These are phyloP conservation scores for Harpagus bidentatus DNA, from an alignment of 2,113 vertebrate species.

Conservation along the genomic window DNA sequence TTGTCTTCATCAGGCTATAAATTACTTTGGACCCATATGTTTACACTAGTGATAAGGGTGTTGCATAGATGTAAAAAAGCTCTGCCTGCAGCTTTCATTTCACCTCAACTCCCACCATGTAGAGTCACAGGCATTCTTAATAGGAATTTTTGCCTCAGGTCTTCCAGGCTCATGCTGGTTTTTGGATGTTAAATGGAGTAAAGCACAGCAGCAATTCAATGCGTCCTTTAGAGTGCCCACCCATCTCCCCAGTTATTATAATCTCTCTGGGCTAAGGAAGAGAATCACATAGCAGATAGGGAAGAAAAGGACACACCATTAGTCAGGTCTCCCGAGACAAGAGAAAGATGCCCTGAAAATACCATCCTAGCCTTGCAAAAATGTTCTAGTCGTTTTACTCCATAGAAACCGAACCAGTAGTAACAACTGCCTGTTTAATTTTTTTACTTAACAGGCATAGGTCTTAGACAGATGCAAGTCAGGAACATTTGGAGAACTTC, in stretches of 20 bases:
- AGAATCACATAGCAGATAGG: background rate
- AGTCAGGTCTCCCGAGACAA: background rate
- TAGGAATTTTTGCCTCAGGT: background rate
- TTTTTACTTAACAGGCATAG: background rate
- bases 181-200: background rate
- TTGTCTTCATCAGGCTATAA: background rate
- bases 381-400: background rate
- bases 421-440: background rate
- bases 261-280: background rate
- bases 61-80: background rate
- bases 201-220: background rate
- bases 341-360: background rate
- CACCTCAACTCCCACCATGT: background rate
- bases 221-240: background rate
- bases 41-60: background rate
- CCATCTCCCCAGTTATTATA: background rate
- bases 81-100: background rate
- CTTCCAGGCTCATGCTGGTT: background rate
- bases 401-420: background rate
- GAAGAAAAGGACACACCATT: background rate
- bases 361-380: background rate
- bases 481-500: background rate
- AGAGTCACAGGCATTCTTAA: background rate
- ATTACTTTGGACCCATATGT: background rate
- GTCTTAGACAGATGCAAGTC: background rate